These are phyloP conservation scores for Pseudococcus viburni DNA, from an alignment of 2,888 invertebrate species.

Conservation along the genomic window DNA sequence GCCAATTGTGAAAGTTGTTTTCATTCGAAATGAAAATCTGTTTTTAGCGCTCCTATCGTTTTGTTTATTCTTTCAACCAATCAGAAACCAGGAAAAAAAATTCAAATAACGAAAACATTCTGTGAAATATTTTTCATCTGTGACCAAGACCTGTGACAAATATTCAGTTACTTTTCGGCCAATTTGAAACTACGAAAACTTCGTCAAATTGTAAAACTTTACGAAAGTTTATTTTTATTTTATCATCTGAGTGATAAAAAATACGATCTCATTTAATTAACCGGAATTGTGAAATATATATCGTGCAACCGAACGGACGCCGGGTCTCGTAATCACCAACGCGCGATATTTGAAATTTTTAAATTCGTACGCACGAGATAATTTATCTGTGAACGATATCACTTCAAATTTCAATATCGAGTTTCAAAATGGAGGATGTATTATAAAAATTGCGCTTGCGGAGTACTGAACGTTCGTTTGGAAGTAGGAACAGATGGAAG, in stretches of 20 bases:
- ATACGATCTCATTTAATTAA: constrained; percentile 20
- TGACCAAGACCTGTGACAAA: constrained; percentile 29
- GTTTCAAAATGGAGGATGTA: constrained; percentile 65
- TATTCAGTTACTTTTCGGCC: constrained; percentile 38
- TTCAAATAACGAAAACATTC: neutral
- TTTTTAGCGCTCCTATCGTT: neutral
- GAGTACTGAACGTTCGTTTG: constrained; percentile 53
- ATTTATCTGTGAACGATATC: constrained; percentile 61
- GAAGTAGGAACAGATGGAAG: constrained; percentile 48
- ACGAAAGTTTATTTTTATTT: constrained; percentile 35
- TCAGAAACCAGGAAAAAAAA: neutral
- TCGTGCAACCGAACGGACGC: constrained; percentile 3
- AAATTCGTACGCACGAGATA: constrained; percentile 23
- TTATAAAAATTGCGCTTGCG: constrained; percentile 60
- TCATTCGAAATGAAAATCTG: neutral
- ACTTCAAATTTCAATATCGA: constrained; percentile 61
- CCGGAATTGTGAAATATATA: constrained; percentile 13
- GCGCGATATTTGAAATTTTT: constrained; percentile 31
- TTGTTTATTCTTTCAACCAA: neutral
- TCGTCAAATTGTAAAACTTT: neutral
- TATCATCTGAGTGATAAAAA: constrained; percentile 45
- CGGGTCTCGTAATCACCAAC: neutral
- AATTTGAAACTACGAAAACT: neutral
- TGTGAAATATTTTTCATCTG: neutral
- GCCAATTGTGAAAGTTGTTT: neutral